Percentiles rank a stretch among this genome's conserved stretches.
Conservation (phyloP, 2,888 invertebrate genomes). For the Drosophila kuntzei region DNA sequence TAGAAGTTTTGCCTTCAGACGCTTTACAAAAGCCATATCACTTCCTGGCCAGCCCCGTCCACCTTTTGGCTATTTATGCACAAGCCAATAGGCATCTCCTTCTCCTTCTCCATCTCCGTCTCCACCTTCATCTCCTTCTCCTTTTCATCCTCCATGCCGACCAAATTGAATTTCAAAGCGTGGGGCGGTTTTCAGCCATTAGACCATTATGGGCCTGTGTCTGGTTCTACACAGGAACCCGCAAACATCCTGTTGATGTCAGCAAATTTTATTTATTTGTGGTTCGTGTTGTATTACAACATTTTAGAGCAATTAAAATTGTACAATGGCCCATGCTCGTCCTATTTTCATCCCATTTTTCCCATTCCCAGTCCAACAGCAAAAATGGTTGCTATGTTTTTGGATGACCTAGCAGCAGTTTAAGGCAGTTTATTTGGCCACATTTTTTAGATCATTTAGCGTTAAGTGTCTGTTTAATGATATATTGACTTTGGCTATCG, state of each 20-base stretch:
- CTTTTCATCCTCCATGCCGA: slow-evolving; percentile 22
- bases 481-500: slow-evolving; percentile 64
- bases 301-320: slow-evolving; percentile 78
- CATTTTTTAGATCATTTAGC: slow-evolving; percentile 62
- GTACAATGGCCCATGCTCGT: slow-evolving; percentile 61
- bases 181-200: slow-evolving; percentile 54
- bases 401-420: slow-evolving; percentile 8
- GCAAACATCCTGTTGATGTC: slow-evolving; percentile 78
- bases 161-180: slow-evolving; percentile 66
- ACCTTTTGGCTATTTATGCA: slow-evolving; percentile 37
- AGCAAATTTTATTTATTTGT: slow-evolving; percentile 79
- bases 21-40: slow-evolving; percentile 52
- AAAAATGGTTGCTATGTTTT: slow-evolving; percentile 17
- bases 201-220: slow-evolving; percentile 46
- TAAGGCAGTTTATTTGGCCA: slow-evolving; percentile 41
- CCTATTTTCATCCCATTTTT: slow-evolving; percentile 4
- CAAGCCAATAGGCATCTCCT: slow-evolving; percentile 39
- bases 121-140: background rate
- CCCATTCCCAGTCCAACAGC: slow-evolving; percentile 13
- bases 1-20: slow-evolving; percentile 42
- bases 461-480: slow-evolving; percentile 67
- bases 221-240: slow-evolving; percentile 59
- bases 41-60: slow-evolving; percentile 39
- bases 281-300: slow-evolving; percentile 78
- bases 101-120: background rate